Base-by-base conservation (phyloP, 1,140 invertebrate genomes). In the Scaptomyza hsui region DNA sequence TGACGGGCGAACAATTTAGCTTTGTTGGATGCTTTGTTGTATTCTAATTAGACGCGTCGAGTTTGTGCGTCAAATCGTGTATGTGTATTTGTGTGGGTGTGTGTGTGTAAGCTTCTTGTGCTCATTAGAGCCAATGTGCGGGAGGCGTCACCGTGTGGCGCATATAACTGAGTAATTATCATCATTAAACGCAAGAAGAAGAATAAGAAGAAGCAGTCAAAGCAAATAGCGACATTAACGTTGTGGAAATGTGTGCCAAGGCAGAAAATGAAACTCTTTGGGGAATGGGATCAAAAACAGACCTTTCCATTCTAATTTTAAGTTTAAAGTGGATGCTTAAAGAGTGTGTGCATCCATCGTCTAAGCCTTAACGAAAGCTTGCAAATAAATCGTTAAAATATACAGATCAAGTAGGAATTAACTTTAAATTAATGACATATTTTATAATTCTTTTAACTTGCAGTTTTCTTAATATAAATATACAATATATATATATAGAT, bases 181-280 rank as follows among this genome's bases (percentile, higher is more conserved):
- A 77, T 81, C 78, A 81, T 81, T 81, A 81, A 75, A 81, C 45
- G 59, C 55, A 55, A 73, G 70, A 70, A 69, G 65, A 56, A 64
- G 61, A 42, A 61, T 48, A 53, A 72, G 69, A 69, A 70, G 57
- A 57, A 65, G 61, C 48, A 62, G 63, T 48, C 78, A 73, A 72
- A 69, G 78, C 78, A 82, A 81, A 82, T 68, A 70, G 78, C 72
- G 68, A 77, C 78, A 81, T 81, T 77, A 61, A 65, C 32, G 52
- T 62, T 41, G 49, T 42, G 44, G 21, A 72, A 82, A 82, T 81
- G 49, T 78, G 78, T 74, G 78, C 72, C 69, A 73, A 73, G 65
- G 70, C 57, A 70, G 78, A 64, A 53, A 47, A 35, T 19, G 44
- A 13, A 18, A 55, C 26, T 29, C 19, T 29, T 29, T 9, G 29